Evolutionary conservation across 2,797 vertebrate genomes (phyloP), one percentile per base, ranked within the genome.

Genomic region (Sebastes oblongus): DNA sequence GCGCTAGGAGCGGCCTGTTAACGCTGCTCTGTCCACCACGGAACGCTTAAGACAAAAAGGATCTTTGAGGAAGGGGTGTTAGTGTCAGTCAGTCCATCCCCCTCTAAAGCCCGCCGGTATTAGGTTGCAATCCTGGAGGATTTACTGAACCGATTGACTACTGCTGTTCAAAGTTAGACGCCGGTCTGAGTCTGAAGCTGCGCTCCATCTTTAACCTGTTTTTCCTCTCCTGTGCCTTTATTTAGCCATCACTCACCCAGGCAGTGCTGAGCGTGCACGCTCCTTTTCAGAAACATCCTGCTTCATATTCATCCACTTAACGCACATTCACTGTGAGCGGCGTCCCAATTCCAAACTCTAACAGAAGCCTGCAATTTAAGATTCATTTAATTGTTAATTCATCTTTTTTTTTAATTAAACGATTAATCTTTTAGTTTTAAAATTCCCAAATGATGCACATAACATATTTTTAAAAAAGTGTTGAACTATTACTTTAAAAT

Each of bases 71-170:
- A 76, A 55, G 80, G 80, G 78, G 86, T 68, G 88, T 83, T 77
- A 80, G 87, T 87, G 80, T 91, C 85, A 80, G 77, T 58, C 72
- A 27, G 73, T 61, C 68, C 78, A 39, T n/a, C 74, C 80, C 59
- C 30, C 55, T 20, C 13, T 46, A 86, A 89, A 89, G 30, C 75
- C 80, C 18, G 1, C 10, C 39, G 62, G 90, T 81, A 82, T 92
- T 92, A 90, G 8, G 52, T 92, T 86, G 86, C 82, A 80, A 83
- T 92, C 88, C 85, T 9, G 74, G 34, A 30, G 86, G 88, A 90
- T 90, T 89, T 87, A 88, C 77, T 78, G 82, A 82, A 81, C 39
- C 39, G 22, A 72, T 56, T 20, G 58, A 81, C 84, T 81, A 30
- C 78, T 66, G 82, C 86, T 87, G 81, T 84, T 89, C 84, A 84